Evolutionary conservation across 2,888 invertebrate genomes (phyloP).

Genomic region (Subacronicta megacephala): DNA sequence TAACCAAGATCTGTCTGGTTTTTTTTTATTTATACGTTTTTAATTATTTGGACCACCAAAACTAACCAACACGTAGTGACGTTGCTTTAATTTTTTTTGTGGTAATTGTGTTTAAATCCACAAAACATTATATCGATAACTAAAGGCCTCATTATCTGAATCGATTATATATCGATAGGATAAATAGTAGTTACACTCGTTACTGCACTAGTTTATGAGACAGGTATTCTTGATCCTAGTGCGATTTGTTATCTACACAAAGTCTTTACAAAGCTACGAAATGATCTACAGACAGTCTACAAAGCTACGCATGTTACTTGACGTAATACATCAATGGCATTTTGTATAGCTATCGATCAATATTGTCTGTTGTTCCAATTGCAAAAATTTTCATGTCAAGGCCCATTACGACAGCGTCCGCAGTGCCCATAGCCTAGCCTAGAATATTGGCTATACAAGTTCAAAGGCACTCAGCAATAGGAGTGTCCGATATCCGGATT

Average conservation of each 20-base stretch:
- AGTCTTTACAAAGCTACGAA: no score
- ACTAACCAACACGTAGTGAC: no score
- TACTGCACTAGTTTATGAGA: not conserved
- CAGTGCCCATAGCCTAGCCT: slow-evolving; percentile 13
- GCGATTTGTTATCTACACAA: slow-evolving; percentile 44
- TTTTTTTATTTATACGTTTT: no score
- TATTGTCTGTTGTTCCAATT: slow-evolving; percentile 29
- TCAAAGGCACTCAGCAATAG: slow-evolving; percentile 11
- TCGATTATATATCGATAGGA: slow-evolving; percentile 3
- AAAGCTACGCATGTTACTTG: slow-evolving; percentile 31
- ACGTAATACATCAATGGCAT: slow-evolving; percentile 34
- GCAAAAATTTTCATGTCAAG: slow-evolving; percentile 37
- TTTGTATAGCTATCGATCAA: slow-evolving; percentile 33
- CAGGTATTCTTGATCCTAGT: slow-evolving; percentile 44
- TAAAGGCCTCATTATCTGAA: slow-evolving; percentile 3
- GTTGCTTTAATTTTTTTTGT: no score
- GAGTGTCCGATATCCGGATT: slow-evolving; percentile 36
- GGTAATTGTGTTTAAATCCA: no score
- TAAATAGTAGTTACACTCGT: slow-evolving; percentile 3
- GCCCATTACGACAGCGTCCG: slow-evolving; percentile 32
- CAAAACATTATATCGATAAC: not conserved
- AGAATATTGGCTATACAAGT: slow-evolving; percentile 23
- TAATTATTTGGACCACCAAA: no score
- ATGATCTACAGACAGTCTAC: no score
- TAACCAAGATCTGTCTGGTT: slow-evolving; percentile 8